A percentile compares a stretch with the other conserved stretches of the same genome.
phyloP scores from a whole-genome alignment of 53 echinoderm and acorn worm species.

The Patiria pectinifera region DNA sequence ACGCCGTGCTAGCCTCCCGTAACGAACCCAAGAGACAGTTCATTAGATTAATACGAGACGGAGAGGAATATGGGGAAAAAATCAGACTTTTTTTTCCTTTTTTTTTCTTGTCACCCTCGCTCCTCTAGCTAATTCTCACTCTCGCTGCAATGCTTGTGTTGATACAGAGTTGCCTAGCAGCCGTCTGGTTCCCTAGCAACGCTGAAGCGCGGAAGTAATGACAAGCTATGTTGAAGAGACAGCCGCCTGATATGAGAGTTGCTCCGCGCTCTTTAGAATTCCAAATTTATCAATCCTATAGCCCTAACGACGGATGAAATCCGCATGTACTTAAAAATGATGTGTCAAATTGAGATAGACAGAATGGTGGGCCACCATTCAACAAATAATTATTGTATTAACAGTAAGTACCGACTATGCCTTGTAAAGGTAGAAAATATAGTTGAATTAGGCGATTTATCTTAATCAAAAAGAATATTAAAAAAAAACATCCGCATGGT shows the following conservation, averaged over 20 bases:
- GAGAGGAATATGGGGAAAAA: not conserved
- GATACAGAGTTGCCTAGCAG: constrained; percentile 9
- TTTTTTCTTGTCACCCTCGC: not conserved
- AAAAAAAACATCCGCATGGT: no score
- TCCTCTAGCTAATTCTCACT: not conserved
- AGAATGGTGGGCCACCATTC: not conserved
- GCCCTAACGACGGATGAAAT: no score
- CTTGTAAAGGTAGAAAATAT: no score
- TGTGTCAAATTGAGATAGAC: not conserved
- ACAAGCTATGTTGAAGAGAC: not conserved
- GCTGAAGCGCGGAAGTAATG: not conserved
- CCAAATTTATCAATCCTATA: not conserved
- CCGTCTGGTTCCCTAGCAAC: constrained; percentile 8
- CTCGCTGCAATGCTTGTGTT: not conserved
- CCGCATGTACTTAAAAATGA: not conserved
- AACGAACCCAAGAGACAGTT: not conserved
- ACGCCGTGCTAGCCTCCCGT: not conserved
- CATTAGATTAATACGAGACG: not conserved
- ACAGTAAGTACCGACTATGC: no score
- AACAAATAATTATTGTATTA: not conserved
- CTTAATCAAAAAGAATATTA: no score
- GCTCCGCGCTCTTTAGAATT: not conserved
- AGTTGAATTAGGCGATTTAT: no score
- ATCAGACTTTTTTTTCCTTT: not conserved
- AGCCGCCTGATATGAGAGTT: not conserved